phyloP scores from a whole-genome alignment of 1,140 invertebrate species.

The Ditylenchus dipsaci region DNA sequence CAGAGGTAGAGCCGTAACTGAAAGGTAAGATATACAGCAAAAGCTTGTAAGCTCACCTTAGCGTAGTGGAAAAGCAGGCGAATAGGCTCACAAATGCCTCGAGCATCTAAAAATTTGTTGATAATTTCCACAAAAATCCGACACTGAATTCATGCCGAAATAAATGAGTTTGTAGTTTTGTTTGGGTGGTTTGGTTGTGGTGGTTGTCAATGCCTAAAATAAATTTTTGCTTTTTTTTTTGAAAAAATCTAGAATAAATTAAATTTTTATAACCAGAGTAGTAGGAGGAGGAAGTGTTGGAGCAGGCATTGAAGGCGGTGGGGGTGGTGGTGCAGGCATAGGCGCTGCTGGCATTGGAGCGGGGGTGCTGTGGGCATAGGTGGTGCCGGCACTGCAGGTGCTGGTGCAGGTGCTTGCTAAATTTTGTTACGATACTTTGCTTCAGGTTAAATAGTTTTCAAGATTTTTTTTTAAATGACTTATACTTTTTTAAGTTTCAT shows the following conservation, averaged over 20 bases:
- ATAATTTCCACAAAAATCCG: background rate
- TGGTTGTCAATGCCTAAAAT: background rate
- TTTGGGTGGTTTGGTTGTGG: background rate
- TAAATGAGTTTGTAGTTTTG: constrained; percentile 18
- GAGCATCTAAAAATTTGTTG: constrained; percentile 8
- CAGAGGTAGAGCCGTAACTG: no score
- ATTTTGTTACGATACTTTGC: no score
- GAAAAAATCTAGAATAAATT: no score
- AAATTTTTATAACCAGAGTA: no score
- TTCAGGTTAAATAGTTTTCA: no score
- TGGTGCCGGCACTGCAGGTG: background rate
- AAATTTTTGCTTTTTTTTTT: background rate
- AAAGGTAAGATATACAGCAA: no score
- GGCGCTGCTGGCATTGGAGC: background rate
- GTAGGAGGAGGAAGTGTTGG: no score
- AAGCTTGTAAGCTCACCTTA: background rate
- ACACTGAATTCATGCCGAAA: background rate
- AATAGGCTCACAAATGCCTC: constrained; percentile 15
- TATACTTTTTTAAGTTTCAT: no score
- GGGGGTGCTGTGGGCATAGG: constrained; percentile 1
- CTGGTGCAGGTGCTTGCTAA: no score
- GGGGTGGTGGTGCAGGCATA: no score
- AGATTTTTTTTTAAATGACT: no score
- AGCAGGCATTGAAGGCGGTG: background rate
- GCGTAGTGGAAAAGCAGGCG: constrained; percentile 15